phyloP scores from a whole-genome alignment of 2,113 vertebrate species.

The Malurus cyaneus region DNA sequence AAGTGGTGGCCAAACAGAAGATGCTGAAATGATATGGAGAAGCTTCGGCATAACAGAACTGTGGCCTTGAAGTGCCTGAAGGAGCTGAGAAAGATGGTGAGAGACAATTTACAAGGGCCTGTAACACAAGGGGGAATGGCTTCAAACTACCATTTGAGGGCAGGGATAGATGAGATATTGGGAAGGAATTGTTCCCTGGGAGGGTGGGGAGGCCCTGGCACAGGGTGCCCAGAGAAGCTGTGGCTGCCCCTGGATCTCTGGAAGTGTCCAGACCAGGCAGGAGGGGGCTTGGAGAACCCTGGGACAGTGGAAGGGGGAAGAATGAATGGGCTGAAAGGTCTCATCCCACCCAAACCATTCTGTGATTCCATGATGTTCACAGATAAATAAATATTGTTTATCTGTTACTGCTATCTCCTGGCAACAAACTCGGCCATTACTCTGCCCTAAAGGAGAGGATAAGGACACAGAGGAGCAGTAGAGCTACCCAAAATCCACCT shows the following conservation, averaged over 20 bases:
- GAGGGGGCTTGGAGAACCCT: neutral
- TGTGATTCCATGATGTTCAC: neutral
- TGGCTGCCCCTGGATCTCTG: neutral
- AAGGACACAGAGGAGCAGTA: neutral
- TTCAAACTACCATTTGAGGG: no score
- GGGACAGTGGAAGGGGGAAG: neutral
- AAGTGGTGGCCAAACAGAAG: neutral
- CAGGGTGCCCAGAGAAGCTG: neutral
- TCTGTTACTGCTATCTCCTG: slow-evolving; percentile 38
- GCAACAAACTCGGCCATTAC: neutral
- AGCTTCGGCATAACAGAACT: neutral
- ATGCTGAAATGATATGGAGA: neutral
- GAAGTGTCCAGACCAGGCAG: neutral
- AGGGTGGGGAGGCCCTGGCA: neutral
- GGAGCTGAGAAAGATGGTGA: neutral
- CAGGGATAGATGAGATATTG: neutral
- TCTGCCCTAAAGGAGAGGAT: neutral
- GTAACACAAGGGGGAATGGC: neutral
- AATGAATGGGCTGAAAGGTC: neutral
- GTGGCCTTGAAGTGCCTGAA: neutral
- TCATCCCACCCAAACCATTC: neutral
- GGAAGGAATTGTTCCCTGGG: neutral
- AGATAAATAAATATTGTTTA: neutral
- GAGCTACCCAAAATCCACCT: neutral
- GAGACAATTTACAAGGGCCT: neutral